Evolutionary conservation across 2,888 invertebrate species (phyloP), one percentile per base, ranked within the genome.

Genomic region (Acrobasis repandana): DNA sequence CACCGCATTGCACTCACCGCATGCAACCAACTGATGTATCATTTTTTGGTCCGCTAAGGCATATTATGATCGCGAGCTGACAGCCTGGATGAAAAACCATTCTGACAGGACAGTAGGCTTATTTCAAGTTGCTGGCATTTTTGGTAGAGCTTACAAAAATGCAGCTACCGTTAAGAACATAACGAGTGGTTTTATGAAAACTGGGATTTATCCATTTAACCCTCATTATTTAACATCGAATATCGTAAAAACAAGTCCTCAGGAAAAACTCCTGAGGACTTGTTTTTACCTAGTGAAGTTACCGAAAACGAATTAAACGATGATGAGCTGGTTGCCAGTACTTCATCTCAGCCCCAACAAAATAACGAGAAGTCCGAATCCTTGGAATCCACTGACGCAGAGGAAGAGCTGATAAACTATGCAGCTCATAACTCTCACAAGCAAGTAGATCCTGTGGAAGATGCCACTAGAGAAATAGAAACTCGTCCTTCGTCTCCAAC

Each of bases 1-100:
- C 82, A 16, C 78, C 80, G 18, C 82, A 74, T 61, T 71, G 69
- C 57, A 75, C 70, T 33, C 67, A 75, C 62, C 63, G 69, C 63
- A 60, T 79, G 66, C 74, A 83, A 71, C 71, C 83, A 61, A 67
- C 75, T 10, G 73, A 79, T 62, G 72, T 75, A 16, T 56, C 66
- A 15, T 76, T 74, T 65, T 74, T 69, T 67, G 71, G 68, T 9
- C 75, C 76, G n/a, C n/a, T n/a, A n/a, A n/a, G n/a, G n/a, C n/a
- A n/a, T n/a, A n/a, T n/a, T n/a, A n/a, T n/a, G n/a, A n/a, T n/a
- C n/a, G n/a, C n/a, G n/a, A n/a, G n/a, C n/a, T n/a, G n/a, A n/a
- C n/a, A n/a, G n/a, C n/a, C n/a, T n/a, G n/a, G n/a, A n/a, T n/a
- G n/a, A n/a, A n/a, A n/a, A n/a, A n/a, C n/a, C n/a, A n/a, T n/a